A percentile compares a stretch with the other conserved stretches of the same genome.
These are phyloP conservation scores for Condylura cristata DNA, from an alignment of 2,113 vertebrate species.

Conservation along the genomic window DNA sequence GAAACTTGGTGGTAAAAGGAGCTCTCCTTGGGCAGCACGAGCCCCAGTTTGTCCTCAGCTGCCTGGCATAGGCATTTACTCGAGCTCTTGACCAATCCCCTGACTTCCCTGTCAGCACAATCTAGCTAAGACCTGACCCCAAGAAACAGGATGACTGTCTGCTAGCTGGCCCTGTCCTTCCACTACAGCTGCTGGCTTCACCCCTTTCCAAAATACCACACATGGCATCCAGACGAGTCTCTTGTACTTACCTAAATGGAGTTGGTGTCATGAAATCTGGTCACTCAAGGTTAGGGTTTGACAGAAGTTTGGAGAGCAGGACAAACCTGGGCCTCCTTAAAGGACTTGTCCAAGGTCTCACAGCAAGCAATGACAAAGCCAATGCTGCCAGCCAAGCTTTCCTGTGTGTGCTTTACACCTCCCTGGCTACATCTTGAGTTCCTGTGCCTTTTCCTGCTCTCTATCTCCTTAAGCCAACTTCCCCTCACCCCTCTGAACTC, in stretches of 20 bases:
- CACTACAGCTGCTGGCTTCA: not conserved
- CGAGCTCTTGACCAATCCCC: not conserved
- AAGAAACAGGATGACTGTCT: not conserved
- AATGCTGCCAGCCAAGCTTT: not conserved
- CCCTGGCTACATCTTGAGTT: slow-evolving; percentile 9
- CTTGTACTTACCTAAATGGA: slow-evolving; percentile 6
- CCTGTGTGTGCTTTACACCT: not conserved
- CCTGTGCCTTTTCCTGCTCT: not conserved
- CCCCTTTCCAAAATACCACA: not conserved
- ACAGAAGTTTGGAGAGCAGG: not conserved
- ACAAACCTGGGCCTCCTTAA: not conserved
- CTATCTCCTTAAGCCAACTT: not conserved
- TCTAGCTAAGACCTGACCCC: not conserved
- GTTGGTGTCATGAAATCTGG: not conserved
- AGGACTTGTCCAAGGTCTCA: not conserved
- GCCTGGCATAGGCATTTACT: not conserved
- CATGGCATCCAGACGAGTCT: not conserved
- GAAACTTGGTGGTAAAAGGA: not conserved
- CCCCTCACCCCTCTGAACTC: not conserved
- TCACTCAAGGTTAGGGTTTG: not conserved
- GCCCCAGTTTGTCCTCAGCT: not conserved
- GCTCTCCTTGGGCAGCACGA: not conserved
- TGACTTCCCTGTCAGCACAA: slow-evolving; percentile 10
- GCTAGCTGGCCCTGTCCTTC: not conserved
- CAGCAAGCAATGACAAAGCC: not conserved